phyloP scores from a whole-genome alignment of 2,797 vertebrate genomes.

The Botia kubotai region DNA sequence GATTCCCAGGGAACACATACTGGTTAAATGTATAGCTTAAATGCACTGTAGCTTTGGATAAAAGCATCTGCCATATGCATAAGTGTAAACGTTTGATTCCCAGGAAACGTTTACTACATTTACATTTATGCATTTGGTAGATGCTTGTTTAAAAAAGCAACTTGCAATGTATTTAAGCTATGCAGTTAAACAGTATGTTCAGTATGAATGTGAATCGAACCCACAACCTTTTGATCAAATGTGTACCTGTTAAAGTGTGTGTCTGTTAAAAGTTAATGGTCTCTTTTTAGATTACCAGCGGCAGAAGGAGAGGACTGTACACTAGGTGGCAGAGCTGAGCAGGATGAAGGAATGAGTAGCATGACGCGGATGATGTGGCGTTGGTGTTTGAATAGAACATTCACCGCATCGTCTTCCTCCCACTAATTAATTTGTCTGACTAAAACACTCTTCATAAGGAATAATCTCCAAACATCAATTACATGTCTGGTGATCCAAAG shows the following conservation, averaged over 20 bases:
- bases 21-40: too few species aligned
- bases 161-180: too few species aligned
- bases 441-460: slow-evolving; percentile 6
- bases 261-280: neutral
- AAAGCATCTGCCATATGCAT: too few species aligned
- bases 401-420: slow-evolving; percentile 27
- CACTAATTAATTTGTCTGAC: slow-evolving; percentile 4
- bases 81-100: too few species aligned
- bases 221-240: neutral
- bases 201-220: too few species aligned
- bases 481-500: slow-evolving; percentile 15
- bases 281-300: slow-evolving; percentile 89
- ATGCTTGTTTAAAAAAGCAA: too few species aligned
- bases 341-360: neutral
- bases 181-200: too few species aligned
- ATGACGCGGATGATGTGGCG: slow-evolving; percentile 26
- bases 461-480: neutral
- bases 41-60: too few species aligned
- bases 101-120: too few species aligned
- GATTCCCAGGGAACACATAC: neutral
- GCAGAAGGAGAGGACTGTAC: slow-evolving; percentile 96
- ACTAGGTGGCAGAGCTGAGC: slow-evolving; percentile 79
- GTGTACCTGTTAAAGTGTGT: neutral
- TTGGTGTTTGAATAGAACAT: slow-evolving; percentile 8
- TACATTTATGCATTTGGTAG: too few species aligned